A percentile compares a stretch with the other conserved stretches of the same genome.
Conservation (phyloP, 1,140 invertebrate genomes). For the Batillaria attramentaria region DNA sequence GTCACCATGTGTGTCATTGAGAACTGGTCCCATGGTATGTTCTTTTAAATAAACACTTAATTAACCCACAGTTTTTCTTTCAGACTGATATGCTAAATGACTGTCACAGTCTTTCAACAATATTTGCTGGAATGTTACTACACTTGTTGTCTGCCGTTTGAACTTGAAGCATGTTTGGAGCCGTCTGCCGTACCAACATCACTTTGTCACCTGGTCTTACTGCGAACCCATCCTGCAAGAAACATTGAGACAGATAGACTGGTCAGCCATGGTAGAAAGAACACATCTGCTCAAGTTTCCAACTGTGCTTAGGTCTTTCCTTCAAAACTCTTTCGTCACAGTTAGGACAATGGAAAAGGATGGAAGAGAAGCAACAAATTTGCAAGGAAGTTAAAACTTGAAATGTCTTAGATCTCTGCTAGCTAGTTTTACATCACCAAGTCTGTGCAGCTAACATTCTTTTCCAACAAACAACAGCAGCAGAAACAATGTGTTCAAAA, state of each 20-base stretch:
- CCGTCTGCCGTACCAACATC: not conserved
- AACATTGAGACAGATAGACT: not conserved
- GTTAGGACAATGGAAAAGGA: not conserved
- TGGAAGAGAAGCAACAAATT: not conserved
- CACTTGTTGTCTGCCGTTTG: not conserved
- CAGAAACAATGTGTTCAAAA: no score
- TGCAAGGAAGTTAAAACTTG: not conserved
- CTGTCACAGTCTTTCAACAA: not conserved
- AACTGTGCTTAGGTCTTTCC: not conserved
- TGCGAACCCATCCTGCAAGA: not conserved
- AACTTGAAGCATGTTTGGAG: not conserved
- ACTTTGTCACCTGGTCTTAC: not conserved
- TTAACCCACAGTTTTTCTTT: not conserved
- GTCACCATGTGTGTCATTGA: not conserved
- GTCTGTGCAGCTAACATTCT: no score
- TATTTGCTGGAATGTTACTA: not conserved
- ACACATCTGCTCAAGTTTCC: not conserved
- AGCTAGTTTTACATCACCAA: no score
- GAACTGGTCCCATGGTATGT: not conserved
- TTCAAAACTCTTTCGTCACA: not conserved
- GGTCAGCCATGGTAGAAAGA: not conserved
- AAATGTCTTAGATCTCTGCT: no score
- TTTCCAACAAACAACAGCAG: no score
- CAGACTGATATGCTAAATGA: conserved; percentile 5
- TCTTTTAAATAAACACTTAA: not conserved